These are phyloP conservation scores for Lordiphosa mommai DNA, from an alignment of 1,140 invertebrate genomes.

Conservation along the genomic window DNA sequence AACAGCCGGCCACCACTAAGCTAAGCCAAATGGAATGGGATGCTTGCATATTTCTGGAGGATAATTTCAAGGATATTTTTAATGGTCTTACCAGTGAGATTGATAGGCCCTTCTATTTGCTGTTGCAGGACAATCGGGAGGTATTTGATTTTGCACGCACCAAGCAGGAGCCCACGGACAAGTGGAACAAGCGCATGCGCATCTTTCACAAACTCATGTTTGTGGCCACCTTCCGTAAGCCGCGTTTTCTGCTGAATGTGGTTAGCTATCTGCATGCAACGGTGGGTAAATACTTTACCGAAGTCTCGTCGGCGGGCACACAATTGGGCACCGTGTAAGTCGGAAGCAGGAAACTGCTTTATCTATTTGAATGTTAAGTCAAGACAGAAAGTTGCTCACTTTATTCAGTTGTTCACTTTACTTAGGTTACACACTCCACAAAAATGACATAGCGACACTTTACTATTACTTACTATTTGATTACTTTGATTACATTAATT, in stretches of 20 bases:
- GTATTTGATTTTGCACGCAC: conserved; percentile 44
- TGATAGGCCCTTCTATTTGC: conserved; percentile 82
- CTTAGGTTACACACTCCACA: too few species aligned
- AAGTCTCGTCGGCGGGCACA: conserved; percentile 84
- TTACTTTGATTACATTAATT: too few species aligned
- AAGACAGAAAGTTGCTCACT: neutral
- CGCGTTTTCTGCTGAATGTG: conserved; percentile 90
- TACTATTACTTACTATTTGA: too few species aligned
- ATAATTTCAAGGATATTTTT: conserved; percentile 81
- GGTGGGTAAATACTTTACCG: conserved; percentile 89
- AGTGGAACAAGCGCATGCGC: conserved; percentile 83
- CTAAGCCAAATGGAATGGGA: conserved; percentile 82
- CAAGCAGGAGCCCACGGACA: conserved; percentile 25
- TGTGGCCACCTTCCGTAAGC: conserved; percentile 88
- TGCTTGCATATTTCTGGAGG: conserved; percentile 82
- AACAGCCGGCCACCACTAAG: conserved; percentile 23
- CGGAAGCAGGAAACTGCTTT: too few species aligned
- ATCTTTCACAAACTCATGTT: conserved; percentile 91
- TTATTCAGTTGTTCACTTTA: neutral
- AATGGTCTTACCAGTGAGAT: conserved; percentile 81
- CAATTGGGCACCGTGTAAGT: conserved; percentile 85
- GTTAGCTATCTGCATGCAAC: conserved; percentile 89
- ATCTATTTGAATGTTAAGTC: too few species aligned
- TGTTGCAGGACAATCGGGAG: conserved; percentile 82
- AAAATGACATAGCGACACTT: too few species aligned